Evolutionary conservation across 2,113 vertebrate species (phyloP).

Genomic region (Malurus elegans): DNA sequence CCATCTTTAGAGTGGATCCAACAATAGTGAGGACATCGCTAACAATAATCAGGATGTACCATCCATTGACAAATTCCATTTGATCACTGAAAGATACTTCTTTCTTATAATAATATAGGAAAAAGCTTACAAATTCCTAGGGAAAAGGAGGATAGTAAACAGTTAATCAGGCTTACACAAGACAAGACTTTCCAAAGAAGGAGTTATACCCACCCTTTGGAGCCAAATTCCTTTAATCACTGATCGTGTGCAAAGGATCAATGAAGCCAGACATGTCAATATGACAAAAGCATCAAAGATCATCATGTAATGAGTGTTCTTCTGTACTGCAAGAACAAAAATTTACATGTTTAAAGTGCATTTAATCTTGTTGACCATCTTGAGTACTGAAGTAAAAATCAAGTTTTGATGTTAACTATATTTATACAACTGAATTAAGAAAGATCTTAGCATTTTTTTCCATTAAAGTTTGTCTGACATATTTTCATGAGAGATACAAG

Average conservation of each 20-base stretch:
- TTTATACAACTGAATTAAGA: background rate
- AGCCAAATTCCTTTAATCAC: constrained; percentile 83
- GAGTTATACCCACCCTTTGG: constrained; percentile 80
- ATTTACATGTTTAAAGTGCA: background rate
- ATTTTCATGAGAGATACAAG: background rate
- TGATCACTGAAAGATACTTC: constrained; percentile 81
- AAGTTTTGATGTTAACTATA: background rate
- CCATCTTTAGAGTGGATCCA: constrained; percentile 91
- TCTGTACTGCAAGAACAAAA: constrained; percentile 77
- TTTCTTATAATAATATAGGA: constrained; percentile 79
- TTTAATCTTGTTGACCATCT: background rate
- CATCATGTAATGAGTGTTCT: constrained; percentile 86
- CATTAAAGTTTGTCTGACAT: background rate
- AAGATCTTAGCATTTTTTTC: background rate
- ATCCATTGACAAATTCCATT: constrained; percentile 94
- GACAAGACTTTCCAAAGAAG: background rate
- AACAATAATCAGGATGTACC: constrained; percentile 90
- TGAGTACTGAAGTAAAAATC: background rate
- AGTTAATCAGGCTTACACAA: background rate
- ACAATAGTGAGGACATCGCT: constrained; percentile 86
- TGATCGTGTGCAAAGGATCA: constrained; percentile 86
- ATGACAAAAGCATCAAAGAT: constrained; percentile 86
- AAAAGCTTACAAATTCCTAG: constrained; percentile 88
- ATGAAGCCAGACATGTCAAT: constrained; percentile 82
- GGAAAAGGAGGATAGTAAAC: background rate